Base-by-base conservation (phyloP, 2,797 vertebrate species). In the Amblyopsis hoosieri region DNA sequence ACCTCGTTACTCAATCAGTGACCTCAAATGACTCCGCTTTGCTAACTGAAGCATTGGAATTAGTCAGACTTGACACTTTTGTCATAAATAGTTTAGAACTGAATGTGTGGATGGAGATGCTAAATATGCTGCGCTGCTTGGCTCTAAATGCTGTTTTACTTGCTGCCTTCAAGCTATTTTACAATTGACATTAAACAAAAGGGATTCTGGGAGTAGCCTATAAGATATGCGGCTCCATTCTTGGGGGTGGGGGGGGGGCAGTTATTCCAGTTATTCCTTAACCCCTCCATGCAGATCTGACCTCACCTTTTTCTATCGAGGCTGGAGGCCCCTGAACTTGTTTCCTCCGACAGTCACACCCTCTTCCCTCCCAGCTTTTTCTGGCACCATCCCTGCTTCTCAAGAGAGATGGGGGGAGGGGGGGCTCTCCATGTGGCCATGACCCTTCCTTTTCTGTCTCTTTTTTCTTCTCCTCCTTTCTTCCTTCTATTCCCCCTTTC, bases 71-170 rank as follows among this genome's bases (percentile, higher is more conserved):
- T 46, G 45, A 37, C 33, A 37, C 33, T 37, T 29, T 37, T n/a
- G 17, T 14, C 45, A 49, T 50, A 64, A 31, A 50, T 19, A 46
- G 37, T n/a, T 12, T 8, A 1, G 17, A 57, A 55, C 58, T 10
- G 54, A 49, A 12, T 3, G 1, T 3, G 1, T 50, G 64, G 57
- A 79, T 72, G 55, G 50, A 69, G 73, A 37, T 37, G 33, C 73
- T 53, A 54, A 64, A 12, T 2, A 3, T 65, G 64, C 61, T 19
- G 54, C 46, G 73, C 66, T 45, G 64, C 62, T 79, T 76, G 62
- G 67, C 55, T 67, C 59, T 74, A 54, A 66, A 2, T 47, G 17
- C 53, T 58, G 61, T 67, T 47, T 48, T 31, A 65, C 12, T 55
- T 19, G 57, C 65, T 72, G 62, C 70, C 76, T 64, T 49, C 55